Evolutionary conservation across 2,888 invertebrate species (phyloP).

Genomic region (Zeuzera pyrina): DNA sequence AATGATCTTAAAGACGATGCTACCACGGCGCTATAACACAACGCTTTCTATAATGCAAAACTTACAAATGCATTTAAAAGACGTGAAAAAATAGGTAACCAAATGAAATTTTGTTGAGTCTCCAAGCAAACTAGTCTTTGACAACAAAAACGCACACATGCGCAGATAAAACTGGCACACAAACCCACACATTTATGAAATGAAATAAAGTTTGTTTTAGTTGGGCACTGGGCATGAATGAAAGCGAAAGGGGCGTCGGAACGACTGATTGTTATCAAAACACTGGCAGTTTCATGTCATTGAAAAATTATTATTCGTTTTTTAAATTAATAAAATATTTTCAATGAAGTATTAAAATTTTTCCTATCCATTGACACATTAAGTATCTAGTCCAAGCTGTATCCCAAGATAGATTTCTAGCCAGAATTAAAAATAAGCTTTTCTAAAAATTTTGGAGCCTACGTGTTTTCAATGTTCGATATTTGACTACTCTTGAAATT

Average conservation of each 20-base stretch:
- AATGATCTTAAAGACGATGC: too few species aligned
- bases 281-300: constrained; percentile 22
- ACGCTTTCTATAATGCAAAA: too few species aligned
- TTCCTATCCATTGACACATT: not conserved
- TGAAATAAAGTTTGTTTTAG: constrained; percentile 72
- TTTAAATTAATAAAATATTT: not conserved
- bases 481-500: too few species aligned
- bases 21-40: too few species aligned
- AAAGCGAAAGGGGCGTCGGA: constrained; percentile 50
- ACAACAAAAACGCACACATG: constrained; percentile 45
- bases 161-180: constrained; percentile 34
- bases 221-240: constrained; percentile 67
- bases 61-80: too few species aligned
- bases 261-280: constrained; percentile 50
- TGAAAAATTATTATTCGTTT: constrained; percentile 4
- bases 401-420: too few species aligned
- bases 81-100: constrained; percentile 1
- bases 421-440: too few species aligned
- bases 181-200: constrained; percentile 59
- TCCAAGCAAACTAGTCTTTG: constrained; percentile 39
- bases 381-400: too few species aligned
- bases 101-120: too few species aligned
- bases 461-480: too few species aligned
- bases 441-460: too few species aligned
- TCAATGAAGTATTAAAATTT: not conserved